phyloP scores from a whole-genome alignment of 2,113 vertebrate genomes.

The Elephantulus edwardii region DNA sequence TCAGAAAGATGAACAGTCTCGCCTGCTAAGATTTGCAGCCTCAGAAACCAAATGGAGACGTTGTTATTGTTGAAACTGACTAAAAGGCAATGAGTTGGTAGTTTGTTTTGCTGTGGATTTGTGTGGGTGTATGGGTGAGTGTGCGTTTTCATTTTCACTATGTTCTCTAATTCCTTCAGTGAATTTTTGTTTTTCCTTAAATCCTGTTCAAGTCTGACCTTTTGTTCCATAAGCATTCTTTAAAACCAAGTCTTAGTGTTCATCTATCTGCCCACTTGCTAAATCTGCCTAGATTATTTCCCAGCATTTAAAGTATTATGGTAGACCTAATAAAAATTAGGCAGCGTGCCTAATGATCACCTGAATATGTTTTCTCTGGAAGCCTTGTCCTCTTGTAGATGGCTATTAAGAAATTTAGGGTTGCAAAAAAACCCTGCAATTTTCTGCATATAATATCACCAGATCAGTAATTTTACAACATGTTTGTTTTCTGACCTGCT shows the following conservation, averaged over 20 bases:
- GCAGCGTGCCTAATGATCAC: background rate
- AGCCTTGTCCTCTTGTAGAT: background rate
- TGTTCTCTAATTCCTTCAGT: slow-evolving; percentile 34
- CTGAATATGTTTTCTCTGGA: background rate
- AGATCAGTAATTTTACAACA: background rate
- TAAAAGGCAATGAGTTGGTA: no score
- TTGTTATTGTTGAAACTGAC: no score
- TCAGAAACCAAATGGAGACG: no score
- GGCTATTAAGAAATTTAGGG: background rate
- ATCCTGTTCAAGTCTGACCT: background rate
- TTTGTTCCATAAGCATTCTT: background rate
- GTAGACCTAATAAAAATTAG: background rate
- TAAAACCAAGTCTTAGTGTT: background rate
- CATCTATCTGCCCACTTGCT: background rate
- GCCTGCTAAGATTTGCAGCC: no score
- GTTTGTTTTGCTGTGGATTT: no score
- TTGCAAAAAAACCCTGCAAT: slow-evolving; percentile 13
- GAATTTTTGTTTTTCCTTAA: background rate
- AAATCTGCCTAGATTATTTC: background rate
- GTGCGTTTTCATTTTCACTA: no score
- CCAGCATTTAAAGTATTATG: slow-evolving; percentile 29
- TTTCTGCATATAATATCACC: background rate
- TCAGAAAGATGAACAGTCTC: no score
- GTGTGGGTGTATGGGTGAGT: no score
- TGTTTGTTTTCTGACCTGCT: slow-evolving; percentile 22